Evolutionary conservation across 2,113 vertebrate species (phyloP), one percentile per base, ranked within the genome.

Genomic region (Progne subis): DNA sequence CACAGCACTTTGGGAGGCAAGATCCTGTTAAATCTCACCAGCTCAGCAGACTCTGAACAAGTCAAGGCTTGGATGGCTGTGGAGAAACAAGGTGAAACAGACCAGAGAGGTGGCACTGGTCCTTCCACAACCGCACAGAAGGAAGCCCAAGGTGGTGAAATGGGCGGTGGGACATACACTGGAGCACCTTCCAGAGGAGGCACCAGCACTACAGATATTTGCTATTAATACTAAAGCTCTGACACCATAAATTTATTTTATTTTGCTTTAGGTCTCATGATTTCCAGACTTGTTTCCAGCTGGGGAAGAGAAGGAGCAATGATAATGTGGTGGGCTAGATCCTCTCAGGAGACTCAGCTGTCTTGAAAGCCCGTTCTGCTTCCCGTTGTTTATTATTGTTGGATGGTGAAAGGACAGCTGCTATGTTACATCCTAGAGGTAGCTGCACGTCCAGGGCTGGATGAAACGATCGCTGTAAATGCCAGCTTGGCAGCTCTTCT

Each of bases 11-110:
- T 90, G 94, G 92, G 94, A 28, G 20, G 90, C 39, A 68, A 83
- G 90, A 96, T 96, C 88, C 80, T 94, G 80, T 94, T 95, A 95
- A 94, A 97, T 94, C 93, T 93, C 86, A 96, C 89, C 80, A 94
- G 94, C 92, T 95, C 91, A 94, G 92, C 96, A 90, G 76, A 92
- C 76, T 95, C 82, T 0, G 15, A 85, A 88, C 95, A 95, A 93
- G 92, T 95, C 17, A 44, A 90, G 92, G 72, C 95, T 93, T 92
- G 88, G 92, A 67, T 93, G 57, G 75, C 72, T 88, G 56, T 79
- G 43, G 76, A 95, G 84, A 90, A 87, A 63, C 47, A 59, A 90
- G 80, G 68, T 92, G 82, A 94, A 53, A 76, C 64, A 93, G 34
- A 74, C 63, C 43, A 80, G 76, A 78, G 47, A 59, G 47, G 47